Base-by-base conservation (phyloP, 2,797 vertebrate species). In the Limosa lapponica region DNA sequence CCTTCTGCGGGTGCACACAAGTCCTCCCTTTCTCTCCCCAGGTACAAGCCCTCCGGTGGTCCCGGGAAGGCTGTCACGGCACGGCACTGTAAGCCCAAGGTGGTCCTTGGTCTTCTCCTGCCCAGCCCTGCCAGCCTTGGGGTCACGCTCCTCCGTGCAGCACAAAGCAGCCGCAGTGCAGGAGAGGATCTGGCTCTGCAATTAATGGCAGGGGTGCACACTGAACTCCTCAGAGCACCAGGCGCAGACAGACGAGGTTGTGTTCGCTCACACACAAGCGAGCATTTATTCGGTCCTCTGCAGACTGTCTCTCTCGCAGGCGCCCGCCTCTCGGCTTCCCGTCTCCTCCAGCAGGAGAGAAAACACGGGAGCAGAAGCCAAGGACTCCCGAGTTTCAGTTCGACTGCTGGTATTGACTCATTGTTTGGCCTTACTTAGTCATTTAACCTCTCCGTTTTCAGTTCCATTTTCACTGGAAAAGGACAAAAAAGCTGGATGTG, bases 161-260 rank as follows among this genome's bases (percentile, higher is more conserved):
- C 61, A 86, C 83, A 75, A 89, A 77, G 89, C 90, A 58, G 84
- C 93, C 32, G 82, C 90, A 90, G 95, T 8, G 87, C 70, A 22
- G 80, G 51, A 86, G 62, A 66, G 90, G 59, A n/a, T 39, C 89
- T 87, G 89, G 58, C 94, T 84, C 87, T 28, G 66, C 66, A 34
- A 11, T 75, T 82, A 18, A 23, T 5, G 44, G 28, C 91, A 18
- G 82, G 67, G 59, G 49, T 13, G 2, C 74, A 81, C 80, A 67
- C 81, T 90, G 28, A 71, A 7, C 82, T 78, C 79, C 67, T 87
- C 77, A 30, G 72, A 59, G 55, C 87, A 73, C 43, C 48, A 54
- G 85, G 67, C 73, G 30, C 37, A 39, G 52, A 93, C 94, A 95
- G 90, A 95, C 7, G 46, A 28, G 36, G 88, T 82, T 90, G 85